Evolutionary conservation across 2,888 invertebrate genomes (phyloP).

Genomic region (Carcina quercana): DNA sequence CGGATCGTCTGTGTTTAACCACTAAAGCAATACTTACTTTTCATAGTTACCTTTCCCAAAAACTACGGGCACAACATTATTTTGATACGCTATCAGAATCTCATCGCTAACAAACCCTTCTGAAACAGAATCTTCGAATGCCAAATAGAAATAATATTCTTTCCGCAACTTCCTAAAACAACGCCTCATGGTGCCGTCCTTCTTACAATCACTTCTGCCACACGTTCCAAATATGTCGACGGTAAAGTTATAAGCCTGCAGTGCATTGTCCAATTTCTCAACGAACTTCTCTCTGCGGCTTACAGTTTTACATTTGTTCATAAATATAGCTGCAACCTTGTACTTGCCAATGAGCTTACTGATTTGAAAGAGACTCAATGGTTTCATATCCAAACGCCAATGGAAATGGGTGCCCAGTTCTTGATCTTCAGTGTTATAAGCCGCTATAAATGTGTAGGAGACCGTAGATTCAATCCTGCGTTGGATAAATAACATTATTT

Average conservation of each 20-base stretch:
- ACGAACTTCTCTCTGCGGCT: slow-evolving; percentile 43
- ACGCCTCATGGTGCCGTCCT: slow-evolving; percentile 32
- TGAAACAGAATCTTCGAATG: slow-evolving; percentile 82
- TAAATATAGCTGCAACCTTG: slow-evolving; percentile 45
- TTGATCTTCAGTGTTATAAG: slow-evolving; percentile 31
- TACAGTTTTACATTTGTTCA: slow-evolving; percentile 42
- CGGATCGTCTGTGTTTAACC: too few species aligned
- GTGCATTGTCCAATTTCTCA: slow-evolving; percentile 48
- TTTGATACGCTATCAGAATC: slow-evolving; percentile 71
- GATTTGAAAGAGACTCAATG: slow-evolving; percentile 22
- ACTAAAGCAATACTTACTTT: slow-evolving; percentile 44
- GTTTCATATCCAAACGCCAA: slow-evolving; percentile 32
- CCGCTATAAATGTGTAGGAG: slow-evolving; percentile 34
- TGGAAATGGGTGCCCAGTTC: slow-evolving; percentile 28
- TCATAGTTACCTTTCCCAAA: slow-evolving; percentile 78
- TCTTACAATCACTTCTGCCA: slow-evolving; percentile 44
- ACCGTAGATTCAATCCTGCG: slow-evolving; percentile 41
- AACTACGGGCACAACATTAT: slow-evolving; percentile 78
- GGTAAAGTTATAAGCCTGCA: slow-evolving; percentile 44
- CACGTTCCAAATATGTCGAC: slow-evolving; percentile 73
- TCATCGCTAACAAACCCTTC: slow-evolving; percentile 50
- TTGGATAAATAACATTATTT: slow-evolving; percentile 3
- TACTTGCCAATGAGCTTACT: slow-evolving; percentile 33
- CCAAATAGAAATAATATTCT: slow-evolving; percentile 81
- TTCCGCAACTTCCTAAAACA: slow-evolving; percentile 55